Evolutionary conservation across 2,113 vertebrate species (phyloP).

Genomic region (Antechinus stuartii): DNA sequence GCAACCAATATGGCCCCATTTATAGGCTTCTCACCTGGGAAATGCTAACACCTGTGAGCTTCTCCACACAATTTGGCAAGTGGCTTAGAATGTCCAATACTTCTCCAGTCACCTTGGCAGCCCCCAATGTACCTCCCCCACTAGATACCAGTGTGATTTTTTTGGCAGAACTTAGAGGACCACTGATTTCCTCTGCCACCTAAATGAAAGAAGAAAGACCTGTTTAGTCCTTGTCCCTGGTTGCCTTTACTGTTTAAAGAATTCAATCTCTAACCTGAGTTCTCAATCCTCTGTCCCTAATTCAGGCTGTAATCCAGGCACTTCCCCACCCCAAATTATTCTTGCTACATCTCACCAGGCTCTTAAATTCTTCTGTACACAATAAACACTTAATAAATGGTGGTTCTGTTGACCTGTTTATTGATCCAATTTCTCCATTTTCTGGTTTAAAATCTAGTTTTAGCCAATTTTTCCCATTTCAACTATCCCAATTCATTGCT

Average conservation of each 20-base stretch:
- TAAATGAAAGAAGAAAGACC: conserved; percentile 58
- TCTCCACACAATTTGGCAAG: conserved; percentile 88
- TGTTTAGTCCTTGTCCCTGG: neutral
- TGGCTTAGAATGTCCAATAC: conserved; percentile 92
- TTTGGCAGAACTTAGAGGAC: conserved; percentile 85
- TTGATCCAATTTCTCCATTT: neutral
- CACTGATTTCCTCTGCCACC: conserved; percentile 94
- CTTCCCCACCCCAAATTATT: neutral
- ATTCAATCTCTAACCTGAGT: neutral
- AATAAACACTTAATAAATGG: neutral
- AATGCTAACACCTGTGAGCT: conserved; percentile 92
- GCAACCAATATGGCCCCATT: neutral
- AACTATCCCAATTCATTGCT: neutral
- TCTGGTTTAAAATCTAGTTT: neutral
- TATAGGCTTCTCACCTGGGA: conserved; percentile 85
- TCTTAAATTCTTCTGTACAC: neutral
- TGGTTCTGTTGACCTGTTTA: neutral
- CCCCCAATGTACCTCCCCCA: conserved; percentile 88
- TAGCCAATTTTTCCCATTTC: neutral
- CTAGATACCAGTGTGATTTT: conserved; percentile 95
- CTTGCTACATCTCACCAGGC: neutral
- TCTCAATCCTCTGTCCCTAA: neutral
- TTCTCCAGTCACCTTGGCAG: conserved; percentile 91
- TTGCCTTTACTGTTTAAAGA: neutral
- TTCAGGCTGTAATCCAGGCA: neutral